These are phyloP conservation scores for Phalacrocorax pelagicus DNA, from an alignment of 2,113 vertebrate species.

Conservation along the genomic window DNA sequence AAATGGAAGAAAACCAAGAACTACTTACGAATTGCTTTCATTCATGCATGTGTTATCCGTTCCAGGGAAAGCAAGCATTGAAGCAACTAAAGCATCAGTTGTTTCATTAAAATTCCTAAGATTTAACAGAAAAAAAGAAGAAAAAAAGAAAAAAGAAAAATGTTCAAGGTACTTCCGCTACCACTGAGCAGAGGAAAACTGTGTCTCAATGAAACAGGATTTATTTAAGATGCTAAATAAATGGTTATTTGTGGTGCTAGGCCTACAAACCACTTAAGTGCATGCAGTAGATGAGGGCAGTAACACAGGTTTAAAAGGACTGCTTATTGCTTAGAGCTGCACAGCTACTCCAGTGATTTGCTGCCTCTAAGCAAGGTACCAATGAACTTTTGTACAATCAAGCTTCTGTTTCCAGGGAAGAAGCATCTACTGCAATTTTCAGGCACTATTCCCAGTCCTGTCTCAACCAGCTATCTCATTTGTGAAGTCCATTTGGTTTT, in stretches of 20 bases:
- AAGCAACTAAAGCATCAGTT: slow-evolving; percentile 75
- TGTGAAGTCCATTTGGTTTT: background rate
- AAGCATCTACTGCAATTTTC: background rate
- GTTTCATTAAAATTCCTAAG: slow-evolving; percentile 83
- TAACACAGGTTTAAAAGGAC: background rate
- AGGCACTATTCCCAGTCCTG: background rate
- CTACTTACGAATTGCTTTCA: slow-evolving; percentile 72
- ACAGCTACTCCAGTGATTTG: background rate
- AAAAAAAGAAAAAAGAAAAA: background rate
- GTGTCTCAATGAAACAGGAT: background rate
- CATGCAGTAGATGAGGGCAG: background rate
- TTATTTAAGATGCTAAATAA: background rate
- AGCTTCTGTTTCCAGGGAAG: background rate
- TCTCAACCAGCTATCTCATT: background rate
- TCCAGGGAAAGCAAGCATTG: slow-evolving; percentile 88
- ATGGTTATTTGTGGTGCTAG: background rate
- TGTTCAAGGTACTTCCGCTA: background rate
- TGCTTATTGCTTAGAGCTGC: background rate
- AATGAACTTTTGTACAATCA: background rate
- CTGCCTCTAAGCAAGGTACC: background rate
- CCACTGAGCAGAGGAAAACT: background rate
- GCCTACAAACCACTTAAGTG: background rate
- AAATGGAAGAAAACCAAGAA: background rate
- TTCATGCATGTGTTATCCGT: slow-evolving; percentile 85
- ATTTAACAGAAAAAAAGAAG: background rate